phyloP scores from a whole-genome alignment of 2,797 vertebrate genomes.

The Myoxocephalus aenaeus region DNA sequence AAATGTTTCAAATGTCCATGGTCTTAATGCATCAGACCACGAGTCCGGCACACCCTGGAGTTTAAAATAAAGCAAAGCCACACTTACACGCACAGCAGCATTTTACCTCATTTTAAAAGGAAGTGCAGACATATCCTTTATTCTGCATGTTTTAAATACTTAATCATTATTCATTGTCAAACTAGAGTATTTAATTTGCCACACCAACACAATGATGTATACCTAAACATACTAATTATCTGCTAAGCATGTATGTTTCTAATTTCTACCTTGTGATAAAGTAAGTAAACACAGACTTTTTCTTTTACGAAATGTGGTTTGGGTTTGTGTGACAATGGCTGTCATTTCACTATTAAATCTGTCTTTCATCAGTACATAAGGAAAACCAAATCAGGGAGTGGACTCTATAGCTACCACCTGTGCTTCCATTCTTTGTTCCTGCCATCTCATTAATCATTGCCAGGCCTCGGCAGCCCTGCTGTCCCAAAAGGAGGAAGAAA shows the following conservation, averaged over 20 bases:
- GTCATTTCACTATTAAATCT: slow-evolving; percentile 52
- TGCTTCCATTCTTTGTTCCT: slow-evolving; percentile 71
- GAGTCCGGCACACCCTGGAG: background rate
- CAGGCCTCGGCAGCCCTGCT: slow-evolving; percentile 54
- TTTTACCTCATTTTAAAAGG: slow-evolving; percentile 12
- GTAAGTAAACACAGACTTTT: slow-evolving; percentile 41
- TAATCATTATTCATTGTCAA: slow-evolving; percentile 12
- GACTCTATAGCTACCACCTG: slow-evolving; percentile 78
- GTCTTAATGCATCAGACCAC: slow-evolving; percentile 35
- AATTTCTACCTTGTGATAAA: slow-evolving; percentile 45
- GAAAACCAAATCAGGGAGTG: slow-evolving; percentile 48
- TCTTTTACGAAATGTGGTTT: slow-evolving; percentile 57
- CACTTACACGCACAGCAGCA: background rate
- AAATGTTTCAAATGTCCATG: slow-evolving; percentile 17
- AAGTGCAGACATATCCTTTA: slow-evolving; percentile 16
- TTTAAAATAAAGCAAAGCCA: slow-evolving; percentile 32
- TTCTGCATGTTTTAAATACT: background rate
- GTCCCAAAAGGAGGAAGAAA: slow-evolving; percentile 47
- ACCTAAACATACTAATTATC: background rate
- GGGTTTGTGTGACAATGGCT: slow-evolving; percentile 49
- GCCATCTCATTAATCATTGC: slow-evolving; percentile 74
- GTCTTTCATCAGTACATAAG: slow-evolving; percentile 40
- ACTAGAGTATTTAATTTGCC: background rate
- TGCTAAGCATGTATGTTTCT: slow-evolving; percentile 9
- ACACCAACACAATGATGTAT: slow-evolving; percentile 10